Percentiles rank a stretch among this genome's conserved stretches.
Evolutionary conservation across 2,113 vertebrate species (phyloP).

Genomic region (Haemorhous mexicanus): DNA sequence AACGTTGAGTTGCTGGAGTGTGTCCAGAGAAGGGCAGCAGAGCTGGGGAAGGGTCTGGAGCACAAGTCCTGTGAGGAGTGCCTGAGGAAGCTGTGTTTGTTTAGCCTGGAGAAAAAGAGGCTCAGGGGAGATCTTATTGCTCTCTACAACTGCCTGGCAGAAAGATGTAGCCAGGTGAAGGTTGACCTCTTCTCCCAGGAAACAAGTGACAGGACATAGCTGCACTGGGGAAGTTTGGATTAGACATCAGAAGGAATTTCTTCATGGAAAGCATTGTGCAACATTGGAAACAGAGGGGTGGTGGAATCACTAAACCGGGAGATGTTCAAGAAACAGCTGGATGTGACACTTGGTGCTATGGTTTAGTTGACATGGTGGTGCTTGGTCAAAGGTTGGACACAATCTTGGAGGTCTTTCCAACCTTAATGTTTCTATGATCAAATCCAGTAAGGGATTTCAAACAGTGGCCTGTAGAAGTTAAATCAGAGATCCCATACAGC

Average conservation of each 20-base stretch:
- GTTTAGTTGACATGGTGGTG: neutral
- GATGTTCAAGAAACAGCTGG: neutral
- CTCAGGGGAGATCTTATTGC: too few relatives aligned
- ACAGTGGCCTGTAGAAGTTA: neutral
- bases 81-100: neutral
- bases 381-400: neutral
- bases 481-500: neutral
- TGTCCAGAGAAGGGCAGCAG: neutral
- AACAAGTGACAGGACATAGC: neutral
- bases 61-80: fast-evolving
- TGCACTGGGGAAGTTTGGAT: fast-evolving
- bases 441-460: neutral
- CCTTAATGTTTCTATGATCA: neutral
- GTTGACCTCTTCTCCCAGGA: neutral
- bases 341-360: neutral
- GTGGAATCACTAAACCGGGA: neutral
- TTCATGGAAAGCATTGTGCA: neutral
- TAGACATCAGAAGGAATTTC: neutral
- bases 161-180: fast-evolving
- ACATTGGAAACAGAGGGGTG: neutral
- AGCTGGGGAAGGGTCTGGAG: neutral
- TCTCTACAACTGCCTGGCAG: neutral
- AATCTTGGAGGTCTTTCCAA: neutral
- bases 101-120: neutral
- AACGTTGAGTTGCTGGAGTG: neutral